Base-by-base conservation (phyloP, 2,888 invertebrate genomes). In the Andrena haemorrhoa region DNA sequence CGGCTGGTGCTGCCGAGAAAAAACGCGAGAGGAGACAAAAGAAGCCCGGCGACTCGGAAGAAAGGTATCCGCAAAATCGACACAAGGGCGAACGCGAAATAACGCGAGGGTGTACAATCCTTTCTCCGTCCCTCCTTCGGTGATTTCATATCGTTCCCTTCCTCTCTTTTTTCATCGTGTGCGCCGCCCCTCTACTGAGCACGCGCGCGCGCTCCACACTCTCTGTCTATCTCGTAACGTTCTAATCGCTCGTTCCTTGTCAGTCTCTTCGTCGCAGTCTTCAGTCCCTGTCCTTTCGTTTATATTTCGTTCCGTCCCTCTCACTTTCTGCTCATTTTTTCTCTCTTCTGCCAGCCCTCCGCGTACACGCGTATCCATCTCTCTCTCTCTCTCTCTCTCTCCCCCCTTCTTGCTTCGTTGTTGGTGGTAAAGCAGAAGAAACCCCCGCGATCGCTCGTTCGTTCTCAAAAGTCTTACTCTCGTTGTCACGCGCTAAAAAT, bases 401-500 rank as follows among this genome's bases (percentile, higher is more conserved):
- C 65, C 69, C 31, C 31, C 71, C 41, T 58, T 73, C 75, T 33
- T 72, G n/a, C 75, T 70, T 33, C 16, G 78, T 72, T 81, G 47
- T 68, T 72, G 74, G 75, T 66, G 58, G 74, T 63, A 60, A 76
- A 85, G 79, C 80, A 71, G 82, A 79, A 75, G 86, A 79, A 86
- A 83, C 68, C 82, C 72, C 81, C 81, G 75, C 80, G 75, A 56
- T 76, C 51, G 75, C 56, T 77, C 75, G 79, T 84, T 82, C 80
- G 76, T 83, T 79, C 79, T 75, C 75, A 74, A 83, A 80, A 80
- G 70, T 78, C 75, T 82, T 65, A 75, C 73, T 75, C 68, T 70
- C 74, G 78, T 83, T 88, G 90, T 89, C 90, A 88, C 86, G 86
- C 84, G 90, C 90, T 90, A 90, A 88, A 90, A 90, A 90, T 90